Base-by-base conservation (phyloP, 2,797 vertebrate genomes). In the Periophthalmus magnuspinnatus region DNA sequence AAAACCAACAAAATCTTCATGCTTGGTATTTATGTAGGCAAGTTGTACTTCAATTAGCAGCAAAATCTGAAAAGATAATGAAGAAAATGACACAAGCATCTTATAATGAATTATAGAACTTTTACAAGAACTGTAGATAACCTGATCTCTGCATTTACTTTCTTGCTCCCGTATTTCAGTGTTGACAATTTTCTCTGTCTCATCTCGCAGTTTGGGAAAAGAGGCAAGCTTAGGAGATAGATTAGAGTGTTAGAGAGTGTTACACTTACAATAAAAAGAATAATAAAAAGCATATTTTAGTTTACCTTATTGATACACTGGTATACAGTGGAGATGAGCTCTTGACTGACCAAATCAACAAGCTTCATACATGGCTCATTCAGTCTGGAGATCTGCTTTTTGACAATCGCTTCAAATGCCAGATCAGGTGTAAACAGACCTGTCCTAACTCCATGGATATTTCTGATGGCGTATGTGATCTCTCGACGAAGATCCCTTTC, bases 11-110 rank as follows among this genome's bases (percentile, higher is more conserved):
- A 98, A 98, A 82, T 98, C 97, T 86, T 98, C 95, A 0, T 98
- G 96, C 85, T 97, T 98, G 69, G 96, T 97, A 75, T 98, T 98
- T 80, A 98, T 97, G 79, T 98, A 98, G 72, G 97, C 94, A 14
- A 97, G 93, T 79, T 98, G 97, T 74, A 97, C 95, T 78, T 98
- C 95, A 82, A 98, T 95, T 76, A 96, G 84, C 33, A 97, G 82
- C 73, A 95, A 85, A 61, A 97, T 94, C 97, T 98, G n/a, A 70
- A 86, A 8, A 38, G 65, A 68, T 24, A 67, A 76, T 24, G 74
- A 9, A 65, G 36, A 74, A 6, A 45, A 32, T 55, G 24, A 13
- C 61, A 4, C 41, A 32, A 11, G 19, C 13, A 70, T 52, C 41
- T n/a, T 58, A 45, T 14, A 45, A 19, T 59, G 50, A 69, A 22